Base-by-base conservation (phyloP, 2,888 invertebrate genomes). In the Lasioglossum vierecki region DNA sequence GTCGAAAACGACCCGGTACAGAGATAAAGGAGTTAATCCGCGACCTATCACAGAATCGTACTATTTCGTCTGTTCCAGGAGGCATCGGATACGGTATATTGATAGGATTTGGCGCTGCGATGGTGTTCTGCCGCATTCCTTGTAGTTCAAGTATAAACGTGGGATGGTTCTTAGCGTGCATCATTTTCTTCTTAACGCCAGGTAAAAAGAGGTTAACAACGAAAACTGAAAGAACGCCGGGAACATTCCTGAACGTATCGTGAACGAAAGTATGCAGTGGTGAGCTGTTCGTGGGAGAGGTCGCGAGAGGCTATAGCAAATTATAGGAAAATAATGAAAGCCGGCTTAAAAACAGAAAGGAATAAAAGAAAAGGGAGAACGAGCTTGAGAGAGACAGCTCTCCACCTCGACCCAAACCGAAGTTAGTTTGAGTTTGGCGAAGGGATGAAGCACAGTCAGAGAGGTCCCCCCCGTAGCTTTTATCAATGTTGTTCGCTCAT, bases 141-240 rank as follows among this genome's bases (percentile, higher is more conserved):
- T 53, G 2, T 8, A 15, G 26, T 63, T 30, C 30, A 5, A 2
- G 96, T 97, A 15, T 97, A 97, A 4, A 96, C 71, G 94, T 97
- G 15, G 97, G 97, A 4, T 96, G 96, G 91, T 92, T 97, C 73
- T 89, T 96, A 11, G 95, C 97, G 2, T 96, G 97, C 22, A 93
- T 96, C 15, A 89, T 96, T 57, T 96, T 96, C 92, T 96, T 96
- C 89, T 95, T 95, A 46, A 95, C 96, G 68, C 95, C 97, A 94
- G 97, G 97, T 97, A 72, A 57, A 35, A 44, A 63, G 30, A 30
- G 6, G 18, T 30, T 15, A 63, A 15, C 63, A 18, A n/a, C 46
- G 53, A 11, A n/a, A 22, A 41, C n/a, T 22, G 46, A 44, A 26
- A 15, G 30, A 41, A 76, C 63, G 82, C 83, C 87, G 75, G 84